These are phyloP conservation scores for Synanthedon myopaeformis DNA, from an alignment of 2,888 invertebrate species.

Conservation along the genomic window DNA sequence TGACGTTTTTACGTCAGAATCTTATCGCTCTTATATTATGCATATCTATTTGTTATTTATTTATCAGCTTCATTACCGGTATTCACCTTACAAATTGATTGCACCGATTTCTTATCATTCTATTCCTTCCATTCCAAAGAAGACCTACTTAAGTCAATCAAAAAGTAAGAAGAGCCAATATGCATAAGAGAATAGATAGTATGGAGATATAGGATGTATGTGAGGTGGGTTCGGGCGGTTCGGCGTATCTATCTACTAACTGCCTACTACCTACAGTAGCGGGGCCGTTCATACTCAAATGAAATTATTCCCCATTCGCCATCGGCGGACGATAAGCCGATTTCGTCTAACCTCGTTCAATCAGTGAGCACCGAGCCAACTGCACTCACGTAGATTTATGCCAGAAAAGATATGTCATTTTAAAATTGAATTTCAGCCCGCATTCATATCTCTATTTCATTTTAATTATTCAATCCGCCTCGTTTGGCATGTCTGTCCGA, in stretches of 20 bases:
- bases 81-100: neutral
- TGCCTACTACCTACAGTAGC: neutral
- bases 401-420: constrained; percentile 14
- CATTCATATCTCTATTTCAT: neutral
- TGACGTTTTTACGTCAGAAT: neutral
- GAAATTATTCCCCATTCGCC: constrained; percentile 47
- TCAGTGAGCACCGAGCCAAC: constrained; percentile 34
- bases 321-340: constrained; percentile 53
- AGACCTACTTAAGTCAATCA: too few species aligned
- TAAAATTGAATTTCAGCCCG: neutral
- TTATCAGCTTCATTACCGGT: neutral
- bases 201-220: constrained; percentile 16
- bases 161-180: too few species aligned
- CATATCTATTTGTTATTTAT: neutral
- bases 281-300: constrained; percentile 29
- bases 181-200: constrained; percentile 10
- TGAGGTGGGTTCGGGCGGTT: constrained; percentile 10
- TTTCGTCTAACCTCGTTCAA: constrained; percentile 59
- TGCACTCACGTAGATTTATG: constrained; percentile 24
- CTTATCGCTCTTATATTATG: neutral
- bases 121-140: neutral
- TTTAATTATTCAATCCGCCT: neutral
- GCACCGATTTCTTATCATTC: neutral
- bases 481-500: too few species aligned
- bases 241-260: neutral